Evolutionary conservation across 2,113 vertebrate species (phyloP).

Genomic region (Gadus chalcogrammus): DNA sequence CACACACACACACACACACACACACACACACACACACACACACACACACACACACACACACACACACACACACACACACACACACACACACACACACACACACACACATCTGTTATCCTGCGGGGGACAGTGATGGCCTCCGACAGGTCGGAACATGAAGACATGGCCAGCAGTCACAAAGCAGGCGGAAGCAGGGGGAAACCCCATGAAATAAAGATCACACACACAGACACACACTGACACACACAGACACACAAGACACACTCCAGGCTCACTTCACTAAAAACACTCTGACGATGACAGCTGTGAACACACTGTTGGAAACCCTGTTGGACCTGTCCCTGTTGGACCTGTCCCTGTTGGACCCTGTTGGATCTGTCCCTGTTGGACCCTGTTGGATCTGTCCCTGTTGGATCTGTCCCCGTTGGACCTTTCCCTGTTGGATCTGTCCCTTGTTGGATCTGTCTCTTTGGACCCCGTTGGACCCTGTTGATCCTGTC

Average conservation of each 20-base stretch:
- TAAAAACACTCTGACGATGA: conserved; percentile 2
- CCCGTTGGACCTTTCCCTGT: no score
- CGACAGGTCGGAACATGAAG: conserved; percentile 52
- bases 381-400: no score
- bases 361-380: not conserved
- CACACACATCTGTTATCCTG: conserved; percentile 12
- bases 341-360: no score
- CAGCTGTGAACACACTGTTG: conserved; percentile 1
- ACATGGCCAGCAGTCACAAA: conserved; percentile 34
- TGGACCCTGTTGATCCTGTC: no score
- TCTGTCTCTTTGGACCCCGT: no score
- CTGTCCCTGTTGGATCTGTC: no score
- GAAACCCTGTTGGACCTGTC: not conserved
- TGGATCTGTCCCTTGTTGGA: no score
- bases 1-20: conserved; percentile 1
- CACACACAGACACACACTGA: conserved; percentile 8
- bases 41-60: not conserved
- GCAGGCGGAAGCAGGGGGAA: conserved; percentile 23
- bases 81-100: not conserved
- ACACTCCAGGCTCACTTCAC: conserved; percentile 18
- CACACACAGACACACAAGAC: not conserved
- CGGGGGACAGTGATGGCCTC: conserved; percentile 29
- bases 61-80: conserved; percentile 4
- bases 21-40: not conserved
- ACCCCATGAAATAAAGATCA: conserved; percentile 54